Evolutionary conservation across 2,888 invertebrate species (phyloP), one percentile per base, ranked within the genome.

Genomic region (Entomobrya multifasciata): DNA sequence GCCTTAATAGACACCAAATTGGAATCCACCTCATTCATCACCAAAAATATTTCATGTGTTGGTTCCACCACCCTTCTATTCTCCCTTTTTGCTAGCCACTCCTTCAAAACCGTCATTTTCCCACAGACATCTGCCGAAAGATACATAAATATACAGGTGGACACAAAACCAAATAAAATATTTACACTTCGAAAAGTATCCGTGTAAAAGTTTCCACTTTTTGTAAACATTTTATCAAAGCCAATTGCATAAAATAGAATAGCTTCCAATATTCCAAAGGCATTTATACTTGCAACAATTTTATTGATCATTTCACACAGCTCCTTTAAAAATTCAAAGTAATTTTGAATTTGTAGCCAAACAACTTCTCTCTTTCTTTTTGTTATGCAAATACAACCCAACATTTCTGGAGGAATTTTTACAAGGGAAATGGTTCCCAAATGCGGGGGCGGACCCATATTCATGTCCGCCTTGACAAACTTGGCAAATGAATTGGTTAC

Each of bases 1-100:
- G 52, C 74, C 25, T 74, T 74, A 8, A 74, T 20, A 17, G 52
- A 52, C 0, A 74, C 52, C 0, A 52, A 17, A n/a, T 52, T 52
- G 11, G 13, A 25, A 20, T 74, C 74, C 6, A 74, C 10, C n/a
- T 74, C 52, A 30, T 74, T 49, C n/a, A 74, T 17, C n/a, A 52
- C 13, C 11, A 74, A 8, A 17, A 25, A 52, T 4, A 74, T 25
- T 49, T 74, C 52, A 8, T 49, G 22, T 0, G 4, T 5, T 15
- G 74, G 52, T 1, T 57, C 25, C 4, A 74, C 13, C 49, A 22
- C 0, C 5, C 1, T 49, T 27, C 30, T 20, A 15, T 74, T 74
- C 15, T 25, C 17, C n/a, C 49, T 27, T 2, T n/a, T 11, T 15
- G 27, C 10, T 10, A 74, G 4, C 74, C 74, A 74, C 3, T 22